Base-by-base conservation (phyloP, 2,113 vertebrate species). In the Lamprotornis superbus region DNA sequence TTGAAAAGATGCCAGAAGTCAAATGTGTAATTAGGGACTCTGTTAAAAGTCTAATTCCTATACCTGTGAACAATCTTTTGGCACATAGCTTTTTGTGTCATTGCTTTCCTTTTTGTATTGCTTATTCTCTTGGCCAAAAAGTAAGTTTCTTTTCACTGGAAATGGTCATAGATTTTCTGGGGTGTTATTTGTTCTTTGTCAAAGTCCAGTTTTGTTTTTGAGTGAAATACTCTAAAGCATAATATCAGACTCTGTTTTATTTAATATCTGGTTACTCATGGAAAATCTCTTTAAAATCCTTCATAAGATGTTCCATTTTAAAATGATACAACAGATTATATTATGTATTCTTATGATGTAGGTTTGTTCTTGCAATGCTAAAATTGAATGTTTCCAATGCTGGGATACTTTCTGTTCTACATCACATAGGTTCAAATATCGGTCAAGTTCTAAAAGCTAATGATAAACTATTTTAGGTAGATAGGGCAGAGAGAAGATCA, bases 11-110 rank as follows among this genome's bases (percentile, higher is more conserved):
- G 74, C 55, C 91, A 85, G 18, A 85, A 87, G 40, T 83, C 50
- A 74, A 65, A 73, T 63, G 13, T 73, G 37, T 83, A 90, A 91
- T 94, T 88, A 94, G 19, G 42, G 35, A 60, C 88, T 87, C 67
- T 91, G 50, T 94, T 86, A 92, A 83, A 90, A 90, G 35, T 67
- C 33, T 81, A 81, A 86, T 80, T 94, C 24, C 56, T 91, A 46
- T 89, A 96, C 90, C 82, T 91, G 82, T 85, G 92, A 94, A 86
- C 40, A 40, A 59, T 90, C 78, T 57, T 79, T 80, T 91, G 82
- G 39, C 61, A 46, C 24, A 8, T 6, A 67, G 63, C 31, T 75
- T 83, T 85, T 68, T 28, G 59, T 84, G 27, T 85, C 55, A 31
- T 94, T 76, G 50, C 21, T 70, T 94, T 91, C 81, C 28, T 80